phyloP scores from a whole-genome alignment of 2,797 vertebrate genomes.

The Meriones psammophilus region DNA sequence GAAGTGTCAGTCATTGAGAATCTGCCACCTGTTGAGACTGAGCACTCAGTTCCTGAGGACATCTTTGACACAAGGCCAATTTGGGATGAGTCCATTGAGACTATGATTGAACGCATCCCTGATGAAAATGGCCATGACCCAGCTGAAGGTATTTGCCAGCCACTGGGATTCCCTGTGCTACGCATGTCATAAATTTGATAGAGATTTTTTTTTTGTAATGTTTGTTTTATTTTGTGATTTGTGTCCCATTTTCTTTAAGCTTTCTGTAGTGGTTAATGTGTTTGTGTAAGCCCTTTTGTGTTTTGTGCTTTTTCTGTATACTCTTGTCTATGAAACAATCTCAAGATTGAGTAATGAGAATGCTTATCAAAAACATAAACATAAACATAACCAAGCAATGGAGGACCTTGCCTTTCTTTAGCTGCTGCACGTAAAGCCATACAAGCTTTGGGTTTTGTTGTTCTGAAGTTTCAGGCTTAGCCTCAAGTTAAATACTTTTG shows the following conservation, averaged over 20 bases:
- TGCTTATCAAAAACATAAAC: conserved; percentile 86
- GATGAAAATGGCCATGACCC: conserved; percentile 96
- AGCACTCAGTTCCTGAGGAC: conserved; percentile 96
- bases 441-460: conserved; percentile 88
- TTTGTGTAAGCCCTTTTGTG: conserved; percentile 89
- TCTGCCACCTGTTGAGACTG: conserved; percentile 94
- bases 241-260: conserved; percentile 89
- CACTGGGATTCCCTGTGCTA: conserved; percentile 94
- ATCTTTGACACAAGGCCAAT: conserved; percentile 98
- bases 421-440: conserved; percentile 78
- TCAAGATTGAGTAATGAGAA: conserved; percentile 94
- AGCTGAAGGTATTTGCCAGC: conserved; percentile 98
- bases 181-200: conserved; percentile 92
- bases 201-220: conserved; percentile 67
- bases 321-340: conserved; percentile 90
- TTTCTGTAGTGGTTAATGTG: conserved; percentile 90
- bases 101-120: conserved; percentile 99
- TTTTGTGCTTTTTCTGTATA: conserved; percentile 88
- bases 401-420: conserved; percentile 80
- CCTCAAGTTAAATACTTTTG: not conserved
- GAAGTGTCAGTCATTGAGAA: conserved; percentile 96
- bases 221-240: conserved; percentile 79
- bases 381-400: conserved; percentile 75
- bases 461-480: conserved; percentile 77
- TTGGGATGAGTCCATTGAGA: conserved; percentile 99